phyloP scores from a whole-genome alignment of 2,888 invertebrate species.

The Ornithoptera alexandrae region DNA sequence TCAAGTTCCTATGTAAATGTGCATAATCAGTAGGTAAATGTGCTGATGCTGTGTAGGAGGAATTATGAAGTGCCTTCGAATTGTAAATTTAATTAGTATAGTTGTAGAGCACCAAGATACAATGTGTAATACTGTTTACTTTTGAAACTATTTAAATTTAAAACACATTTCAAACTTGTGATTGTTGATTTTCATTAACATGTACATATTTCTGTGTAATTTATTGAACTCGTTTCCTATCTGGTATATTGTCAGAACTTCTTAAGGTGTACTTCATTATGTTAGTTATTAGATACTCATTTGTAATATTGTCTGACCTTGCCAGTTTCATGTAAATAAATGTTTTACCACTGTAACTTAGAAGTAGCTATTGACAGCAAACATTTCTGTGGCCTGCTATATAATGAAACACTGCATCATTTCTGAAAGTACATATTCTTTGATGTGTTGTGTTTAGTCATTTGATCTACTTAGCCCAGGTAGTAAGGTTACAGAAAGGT shows the following conservation, averaged over 20 bases:
- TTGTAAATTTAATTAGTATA: slow-evolving; percentile 21
- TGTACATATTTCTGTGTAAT: no score
- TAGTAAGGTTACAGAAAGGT: no score
- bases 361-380: slow-evolving; percentile 13
- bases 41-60: slow-evolving; percentile 23
- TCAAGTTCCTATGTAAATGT: slow-evolving; percentile 1
- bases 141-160: no score
- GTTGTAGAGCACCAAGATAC: slow-evolving; percentile 17
- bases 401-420: slow-evolving; percentile 16
- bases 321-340: not conserved
- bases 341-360: not conserved
- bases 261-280: no score
- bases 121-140: not conserved
- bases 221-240: no score
- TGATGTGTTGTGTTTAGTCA: no score
- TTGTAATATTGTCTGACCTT: not conserved
- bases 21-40: not conserved
- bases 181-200: no score
- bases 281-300: no score
- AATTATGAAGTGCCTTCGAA: slow-evolving; percentile 49
- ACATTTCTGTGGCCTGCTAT: not conserved
- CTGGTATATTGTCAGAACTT: no score
- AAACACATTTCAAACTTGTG: no score
- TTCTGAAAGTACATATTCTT: slow-evolving; percentile 1
- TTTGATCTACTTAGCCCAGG: no score